A percentile compares a stretch with the other conserved stretches of the same genome.
phyloP scores from a whole-genome alignment of 2,888 invertebrate genomes.

The Corythucha ciliata region DNA sequence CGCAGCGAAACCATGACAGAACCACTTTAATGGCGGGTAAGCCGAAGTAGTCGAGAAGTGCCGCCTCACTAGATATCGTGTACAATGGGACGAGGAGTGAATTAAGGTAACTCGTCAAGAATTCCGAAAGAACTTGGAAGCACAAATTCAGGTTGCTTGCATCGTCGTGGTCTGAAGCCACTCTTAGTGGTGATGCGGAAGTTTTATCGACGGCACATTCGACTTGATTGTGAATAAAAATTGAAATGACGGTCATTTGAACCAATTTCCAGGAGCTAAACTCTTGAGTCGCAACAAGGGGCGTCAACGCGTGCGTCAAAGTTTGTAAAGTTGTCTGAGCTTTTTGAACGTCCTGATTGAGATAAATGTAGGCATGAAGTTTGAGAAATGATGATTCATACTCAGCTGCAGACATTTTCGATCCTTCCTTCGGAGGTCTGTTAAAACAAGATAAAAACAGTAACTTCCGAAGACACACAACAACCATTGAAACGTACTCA shows the following conservation, averaged over 20 bases:
- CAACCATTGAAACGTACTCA: slow-evolving; percentile 39
- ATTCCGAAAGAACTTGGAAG: slow-evolving; percentile 26
- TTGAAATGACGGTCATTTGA: slow-evolving; percentile 65
- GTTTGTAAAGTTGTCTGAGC: slow-evolving; percentile 49
- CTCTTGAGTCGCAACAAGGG: slow-evolving; percentile 67
- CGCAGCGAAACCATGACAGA: slow-evolving; percentile 58
- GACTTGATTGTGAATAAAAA: slow-evolving; percentile 45
- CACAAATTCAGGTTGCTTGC: no score
- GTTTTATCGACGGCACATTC: slow-evolving; percentile 15
- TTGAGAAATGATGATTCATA: slow-evolving; percentile 46
- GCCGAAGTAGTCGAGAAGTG: slow-evolving; percentile 54
- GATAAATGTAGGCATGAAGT: slow-evolving; percentile 45
- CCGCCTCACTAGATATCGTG: slow-evolving; percentile 52
- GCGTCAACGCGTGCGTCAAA: slow-evolving; percentile 60
- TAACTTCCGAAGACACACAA: neutral
- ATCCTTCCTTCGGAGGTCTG: slow-evolving; percentile 23
- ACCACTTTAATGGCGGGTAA: slow-evolving; percentile 67
- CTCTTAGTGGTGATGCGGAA: no score
- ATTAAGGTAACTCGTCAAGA: slow-evolving; percentile 51
- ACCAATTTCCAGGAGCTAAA: slow-evolving; percentile 65
- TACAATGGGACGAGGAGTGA: slow-evolving; percentile 61
- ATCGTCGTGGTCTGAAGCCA: no score
- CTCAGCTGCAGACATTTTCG: slow-evolving; percentile 25
- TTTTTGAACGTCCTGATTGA: slow-evolving; percentile 42
- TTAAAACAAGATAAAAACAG: neutral